A percentile compares a stretch with the other conserved stretches of the same genome.
Conservation (phyloP, 1,140 invertebrate species). For the Papilio xuthus region DNA sequence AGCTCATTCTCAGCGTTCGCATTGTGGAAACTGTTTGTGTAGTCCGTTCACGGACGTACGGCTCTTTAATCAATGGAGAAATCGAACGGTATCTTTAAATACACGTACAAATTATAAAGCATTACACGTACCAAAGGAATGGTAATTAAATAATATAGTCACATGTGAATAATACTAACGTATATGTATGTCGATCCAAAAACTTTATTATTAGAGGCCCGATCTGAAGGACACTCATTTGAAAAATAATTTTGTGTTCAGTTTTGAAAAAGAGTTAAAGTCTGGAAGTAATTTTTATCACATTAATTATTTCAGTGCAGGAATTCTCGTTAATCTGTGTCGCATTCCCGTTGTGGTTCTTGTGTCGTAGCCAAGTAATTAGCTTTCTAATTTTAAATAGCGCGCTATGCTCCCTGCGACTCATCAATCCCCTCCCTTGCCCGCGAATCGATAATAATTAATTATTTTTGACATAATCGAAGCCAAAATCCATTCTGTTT, state of each 20-base stretch:
- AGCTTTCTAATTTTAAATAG: conserved; percentile 79
- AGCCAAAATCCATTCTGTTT: conserved; percentile 82
- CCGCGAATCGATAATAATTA: conserved; percentile 82
- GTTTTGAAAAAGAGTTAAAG: conserved; percentile 37
- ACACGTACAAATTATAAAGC: conserved; percentile 41
- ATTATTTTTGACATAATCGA: conserved; percentile 84
- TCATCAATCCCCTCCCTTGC: conserved; percentile 75
- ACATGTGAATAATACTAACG: neutral
- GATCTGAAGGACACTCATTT: no score
- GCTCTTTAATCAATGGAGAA: conserved; percentile 75
- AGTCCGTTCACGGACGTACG: conserved; percentile 69
- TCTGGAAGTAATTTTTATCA: conserved; percentile 37
- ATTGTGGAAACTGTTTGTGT: conserved; percentile 58
- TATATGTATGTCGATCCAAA: no score
- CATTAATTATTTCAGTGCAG: conserved; percentile 40
- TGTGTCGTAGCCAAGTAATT: conserved; percentile 71
- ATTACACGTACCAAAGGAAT: conserved; percentile 1
- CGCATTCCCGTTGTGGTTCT: conserved; percentile 53
- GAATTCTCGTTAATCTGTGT: conserved; percentile 65
- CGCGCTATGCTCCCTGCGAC: conserved; percentile 60
- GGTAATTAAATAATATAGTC: neutral
- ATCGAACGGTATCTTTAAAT: conserved; percentile 53
- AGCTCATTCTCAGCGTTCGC: conserved; percentile 63
- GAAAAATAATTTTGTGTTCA: neutral
- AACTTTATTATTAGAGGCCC: no score